Evolutionary conservation across 2,888 invertebrate species (phyloP), one percentile per base, ranked within the genome.

Genomic region (Aethes cnicana): DNA sequence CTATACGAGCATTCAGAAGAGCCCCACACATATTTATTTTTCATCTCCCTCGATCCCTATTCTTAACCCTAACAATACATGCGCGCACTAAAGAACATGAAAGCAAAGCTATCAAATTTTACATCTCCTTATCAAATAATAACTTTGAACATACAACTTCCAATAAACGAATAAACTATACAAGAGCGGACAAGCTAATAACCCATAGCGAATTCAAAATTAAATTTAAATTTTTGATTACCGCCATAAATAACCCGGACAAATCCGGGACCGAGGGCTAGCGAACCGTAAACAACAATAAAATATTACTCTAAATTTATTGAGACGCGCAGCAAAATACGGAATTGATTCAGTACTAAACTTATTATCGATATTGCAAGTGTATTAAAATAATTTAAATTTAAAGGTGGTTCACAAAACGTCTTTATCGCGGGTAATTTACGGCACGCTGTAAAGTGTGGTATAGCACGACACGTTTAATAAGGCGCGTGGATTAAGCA

Each of bases 301-400:
- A 47, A 60, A 57, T 49, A 66, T 64, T 64, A 63, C 60, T 58
- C 60, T 62, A 28, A 53, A 47, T 47, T 47, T 47, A 53, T 47
- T 47, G 41, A 41, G 47, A 53, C 53, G 14, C 53, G 12, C 12
- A 20, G 32, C 43, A 66, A 69, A 68, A 65, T 25, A 39, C 69
- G 61, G 69, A 83, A 82, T 84, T 84, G 81, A 83, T 79, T 81
- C 79, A 74, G 73, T 72, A 78, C 70, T 77, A 71, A 75, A 68
- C 73, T 72, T 79, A 81, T 78, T 83, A 81, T 70, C 71, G 73
- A 72, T 72, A 74, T 60, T 62, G 65, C 61, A 64, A 69, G 63
- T 69, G 74, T 77, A 81, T 82, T 81, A 79, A 82, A 79, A 80
- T 81, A 81, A 83, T 82, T 83, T 80, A 81, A 85, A 85, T 84